Percentiles rank a stretch among this genome's conserved stretches.
Conservation (phyloP, 2,888 invertebrate genomes). For the Philonicus albiceps region DNA sequence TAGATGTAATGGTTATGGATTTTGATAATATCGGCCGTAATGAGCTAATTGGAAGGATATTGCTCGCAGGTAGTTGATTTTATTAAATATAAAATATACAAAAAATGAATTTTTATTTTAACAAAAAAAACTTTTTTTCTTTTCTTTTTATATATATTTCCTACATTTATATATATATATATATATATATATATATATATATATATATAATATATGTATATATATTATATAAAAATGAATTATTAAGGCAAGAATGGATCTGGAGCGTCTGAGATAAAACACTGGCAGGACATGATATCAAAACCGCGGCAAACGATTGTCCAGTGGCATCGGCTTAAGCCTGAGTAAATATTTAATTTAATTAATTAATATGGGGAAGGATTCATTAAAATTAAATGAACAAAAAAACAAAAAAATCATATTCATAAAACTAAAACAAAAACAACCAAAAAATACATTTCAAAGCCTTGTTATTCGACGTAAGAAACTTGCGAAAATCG, state of each 20-base stretch:
- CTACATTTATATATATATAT: too few species aligned
- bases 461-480: conserved; percentile 32
- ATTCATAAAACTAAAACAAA: neutral
- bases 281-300: conserved; percentile 98
- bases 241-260: conserved; percentile 90
- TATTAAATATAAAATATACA: neutral
- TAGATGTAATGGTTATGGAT: conserved; percentile 96
- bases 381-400: neutral
- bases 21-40: conserved; percentile 95
- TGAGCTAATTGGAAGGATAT: conserved; percentile 90
- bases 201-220: too few species aligned
- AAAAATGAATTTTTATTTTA: neutral
- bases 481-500: conserved; percentile 39
- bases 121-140: neutral
- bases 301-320: conserved; percentile 95
- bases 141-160: conserved; percentile 48
- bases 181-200: too few species aligned
- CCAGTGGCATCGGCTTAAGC: conserved; percentile 96
- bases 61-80: conserved; percentile 76
- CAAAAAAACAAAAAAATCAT: neutral
- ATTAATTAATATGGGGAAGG: neutral
- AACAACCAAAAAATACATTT: conserved; percentile 2
- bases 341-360: conserved; percentile 72
- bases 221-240: conserved; percentile 43
- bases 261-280: conserved; percentile 94